A percentile compares a stretch with the other conserved stretches of the same genome.
phyloP scores from a whole-genome alignment of 2,113 vertebrate genomes.

The Procapra przewalskii region DNA sequence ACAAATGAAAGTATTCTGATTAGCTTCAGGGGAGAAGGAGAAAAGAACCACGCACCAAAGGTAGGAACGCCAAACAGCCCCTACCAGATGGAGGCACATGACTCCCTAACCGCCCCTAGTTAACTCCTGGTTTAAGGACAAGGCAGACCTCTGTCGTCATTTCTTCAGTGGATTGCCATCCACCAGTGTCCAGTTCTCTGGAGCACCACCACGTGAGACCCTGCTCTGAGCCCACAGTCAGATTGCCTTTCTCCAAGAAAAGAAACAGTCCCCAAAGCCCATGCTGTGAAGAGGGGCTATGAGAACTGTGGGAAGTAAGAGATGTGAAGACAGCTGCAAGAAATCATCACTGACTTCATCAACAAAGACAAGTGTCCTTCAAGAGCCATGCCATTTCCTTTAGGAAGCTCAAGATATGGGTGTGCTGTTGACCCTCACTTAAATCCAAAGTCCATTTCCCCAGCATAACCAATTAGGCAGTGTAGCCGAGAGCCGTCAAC shows the following conservation, averaged over 20 bases:
- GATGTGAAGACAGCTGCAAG: not conserved
- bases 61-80: not conserved
- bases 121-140: not conserved
- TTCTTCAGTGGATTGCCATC: not conserved
- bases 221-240: not conserved
- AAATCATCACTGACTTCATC: not conserved
- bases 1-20: constrained; percentile 5
- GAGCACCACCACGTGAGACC: rapidly evolving
- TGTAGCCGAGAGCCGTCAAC: not conserved
- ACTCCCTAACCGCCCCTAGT: not conserved
- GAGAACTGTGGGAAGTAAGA: not conserved
- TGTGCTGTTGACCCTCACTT: not conserved
- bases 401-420: not conserved
- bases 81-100: rapidly evolving
- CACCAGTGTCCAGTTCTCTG: not conserved
- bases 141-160: too few relatives aligned
- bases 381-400: not conserved
- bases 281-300: not conserved
- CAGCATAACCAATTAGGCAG: not conserved
- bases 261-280: not conserved
- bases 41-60: not conserved
- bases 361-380: not conserved
- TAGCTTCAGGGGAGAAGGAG: constrained; percentile 23
- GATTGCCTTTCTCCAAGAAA: not conserved
- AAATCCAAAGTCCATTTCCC: not conserved